Percentiles rank a stretch among this genome's conserved stretches.
These are phyloP conservation scores for Marcusenius ussheri DNA, from an alignment of 2,113 vertebrate genomes.

Conservation along the genomic window DNA sequence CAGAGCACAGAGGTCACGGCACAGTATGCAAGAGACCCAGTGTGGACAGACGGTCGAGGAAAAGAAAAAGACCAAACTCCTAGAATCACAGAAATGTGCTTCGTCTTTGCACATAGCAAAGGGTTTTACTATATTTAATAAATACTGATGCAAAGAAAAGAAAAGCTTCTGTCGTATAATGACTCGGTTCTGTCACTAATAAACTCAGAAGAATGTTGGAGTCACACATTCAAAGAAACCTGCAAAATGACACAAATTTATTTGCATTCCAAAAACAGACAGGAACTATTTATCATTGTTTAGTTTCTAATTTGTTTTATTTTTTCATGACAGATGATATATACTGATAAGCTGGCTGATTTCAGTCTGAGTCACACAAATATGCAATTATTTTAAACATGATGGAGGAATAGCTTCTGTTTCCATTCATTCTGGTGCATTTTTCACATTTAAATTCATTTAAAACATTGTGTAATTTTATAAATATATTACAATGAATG, in stretches of 20 bases:
- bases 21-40: neutral
- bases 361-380: neutral
- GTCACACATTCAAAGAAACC: neutral
- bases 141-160: neutral
- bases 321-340: neutral
- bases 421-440: neutral
- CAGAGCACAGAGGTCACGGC: neutral
- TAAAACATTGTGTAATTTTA: neutral
- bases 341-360: neutral
- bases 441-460: neutral
- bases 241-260: neutral
- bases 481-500: neutral
- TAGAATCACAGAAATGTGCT: neutral
- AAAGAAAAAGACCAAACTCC: neutral
- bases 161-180: neutral
- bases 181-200: neutral
- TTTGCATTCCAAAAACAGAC: neutral
- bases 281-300: neutral
- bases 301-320: neutral
- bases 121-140: neutral
- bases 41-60: neutral
- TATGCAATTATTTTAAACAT: conserved; percentile 4
- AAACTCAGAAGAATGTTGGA: neutral
- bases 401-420: neutral
- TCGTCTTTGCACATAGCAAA: neutral